Base-by-base conservation (phyloP, 2,888 invertebrate species). In the Aphrophora alni region DNA sequence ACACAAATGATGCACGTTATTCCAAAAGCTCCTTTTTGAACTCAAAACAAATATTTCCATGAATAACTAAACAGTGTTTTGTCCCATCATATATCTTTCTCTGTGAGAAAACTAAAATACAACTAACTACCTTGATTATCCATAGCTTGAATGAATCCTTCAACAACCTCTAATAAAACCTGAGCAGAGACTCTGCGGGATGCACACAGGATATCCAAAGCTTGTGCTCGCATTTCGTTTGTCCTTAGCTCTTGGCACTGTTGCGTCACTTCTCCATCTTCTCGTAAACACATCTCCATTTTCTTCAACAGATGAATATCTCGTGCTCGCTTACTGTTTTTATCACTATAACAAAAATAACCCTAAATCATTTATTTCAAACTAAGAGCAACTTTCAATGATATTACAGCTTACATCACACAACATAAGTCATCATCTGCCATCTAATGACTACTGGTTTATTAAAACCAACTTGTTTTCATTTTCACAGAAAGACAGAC, bases 261-360 rank as follows among this genome's bases (percentile, higher is more conserved):
- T 82, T 89, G 90, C 0, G 90, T 86, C 24, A 92, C 89, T 68
- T 90, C 89, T 12, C 26, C 78, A 1, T n/a, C 74, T 75, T 92
- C 91, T 86, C 93, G 93, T 21, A 95, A 87, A 82, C 91, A 90
- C 68, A 92, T 92, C 82, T 94, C 92, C 28, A 95, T 88, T 84
- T 95, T 94, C 86, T 95, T 93, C 82, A 97, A 90, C 72, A 97
- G 89, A 88, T 98, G 97, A 78, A 97, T 91, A 88, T 98, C 98
- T 85, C 96, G 92, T 0, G 97, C 95, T 85, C 95, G 92, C 85
- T 94, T 94, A 81, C 95, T 97, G 88, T 95, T 95, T 87, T 94
- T 95, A 84, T 95, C 97, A 87, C 95, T 95, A 85, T 28, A 85
- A 84, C 78, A 81, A 80, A 28, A 77, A 82, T n/a, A n/a, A 33